Conservation (phyloP, 2,888 invertebrate species). For the Malacosoma neustria region DNA sequence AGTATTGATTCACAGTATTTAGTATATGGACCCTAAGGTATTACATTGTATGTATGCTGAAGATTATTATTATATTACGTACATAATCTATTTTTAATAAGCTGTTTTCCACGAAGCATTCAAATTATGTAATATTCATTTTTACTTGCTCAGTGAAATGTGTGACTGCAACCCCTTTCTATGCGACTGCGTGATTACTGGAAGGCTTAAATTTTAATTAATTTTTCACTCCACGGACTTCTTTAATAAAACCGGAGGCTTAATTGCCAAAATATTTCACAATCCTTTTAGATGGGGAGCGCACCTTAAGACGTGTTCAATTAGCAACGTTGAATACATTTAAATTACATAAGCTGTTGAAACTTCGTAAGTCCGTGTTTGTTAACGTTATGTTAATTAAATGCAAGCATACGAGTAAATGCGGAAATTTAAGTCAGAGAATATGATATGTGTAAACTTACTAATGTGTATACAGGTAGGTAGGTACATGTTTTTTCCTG, state of each 20-base stretch:
- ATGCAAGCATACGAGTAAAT: background rate
- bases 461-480: too few species aligned
- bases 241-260: slow-evolving; percentile 48
- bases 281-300: slow-evolving; percentile 39
- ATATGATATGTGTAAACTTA: too few species aligned
- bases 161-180: slow-evolving; percentile 48
- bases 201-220: slow-evolving; percentile 68
- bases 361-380: too few species aligned
- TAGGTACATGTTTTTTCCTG: too few species aligned
- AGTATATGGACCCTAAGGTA: too few species aligned
- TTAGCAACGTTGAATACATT: slow-evolving; percentile 38
- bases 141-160: slow-evolving; percentile 66
- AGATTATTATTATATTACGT: too few species aligned
- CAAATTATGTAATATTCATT: slow-evolving; percentile 64
- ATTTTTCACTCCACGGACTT: slow-evolving; percentile 64
- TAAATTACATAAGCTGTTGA: slow-evolving; percentile 2
- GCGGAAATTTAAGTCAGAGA: too few species aligned
- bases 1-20: too few species aligned
- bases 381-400: background rate
- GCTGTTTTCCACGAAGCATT: too few species aligned
- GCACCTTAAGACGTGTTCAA: slow-evolving; percentile 47
- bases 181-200: slow-evolving; percentile 44
- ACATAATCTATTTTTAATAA: too few species aligned
- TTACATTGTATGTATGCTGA: too few species aligned
- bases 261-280: slow-evolving; percentile 61